Percentiles rank a stretch among this genome's conserved stretches.
Conservation (phyloP, 1,140 invertebrate species). For the Agrypnia vestita region DNA sequence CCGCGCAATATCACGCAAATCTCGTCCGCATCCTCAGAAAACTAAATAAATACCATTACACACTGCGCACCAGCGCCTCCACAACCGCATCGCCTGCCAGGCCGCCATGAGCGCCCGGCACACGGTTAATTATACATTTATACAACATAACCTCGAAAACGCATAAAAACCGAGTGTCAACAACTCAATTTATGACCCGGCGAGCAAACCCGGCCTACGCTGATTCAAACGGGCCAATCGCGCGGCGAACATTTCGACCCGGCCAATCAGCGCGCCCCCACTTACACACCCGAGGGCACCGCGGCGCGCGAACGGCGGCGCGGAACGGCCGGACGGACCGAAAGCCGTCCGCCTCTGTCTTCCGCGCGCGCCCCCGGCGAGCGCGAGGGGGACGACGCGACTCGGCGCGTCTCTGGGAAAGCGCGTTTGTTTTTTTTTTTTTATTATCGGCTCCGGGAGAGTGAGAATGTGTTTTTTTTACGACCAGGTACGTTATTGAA, state of each 20-base stretch:
- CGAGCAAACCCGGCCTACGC: slow-evolving; percentile 19
- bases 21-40: too few relatives aligned
- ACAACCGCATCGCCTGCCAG: too few relatives aligned
- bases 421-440: slow-evolving; percentile 1
- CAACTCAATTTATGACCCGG: slow-evolving; percentile 36
- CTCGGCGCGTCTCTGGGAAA: neutral
- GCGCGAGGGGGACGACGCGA: neutral
- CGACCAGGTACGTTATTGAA: slow-evolving; percentile 17
- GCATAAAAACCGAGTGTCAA: slow-evolving; percentile 28
- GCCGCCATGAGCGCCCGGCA: too few relatives aligned
- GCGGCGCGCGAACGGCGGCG: neutral
- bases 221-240: neutral
- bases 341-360: too few relatives aligned
- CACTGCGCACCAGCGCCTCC: too few relatives aligned
- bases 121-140: neutral
- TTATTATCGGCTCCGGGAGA: neutral
- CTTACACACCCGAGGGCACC: neutral
- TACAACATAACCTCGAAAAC: slow-evolving; percentile 37
- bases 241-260: neutral
- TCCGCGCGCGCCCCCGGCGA: too few relatives aligned
- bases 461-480: slow-evolving; percentile 24
- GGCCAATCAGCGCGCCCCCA: neutral
- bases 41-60: too few relatives aligned
- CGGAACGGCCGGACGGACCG: too few relatives aligned
- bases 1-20: too few relatives aligned